phyloP scores from a whole-genome alignment of 2,888 invertebrate genomes.

The Petrolisthes cinctipes region DNA sequence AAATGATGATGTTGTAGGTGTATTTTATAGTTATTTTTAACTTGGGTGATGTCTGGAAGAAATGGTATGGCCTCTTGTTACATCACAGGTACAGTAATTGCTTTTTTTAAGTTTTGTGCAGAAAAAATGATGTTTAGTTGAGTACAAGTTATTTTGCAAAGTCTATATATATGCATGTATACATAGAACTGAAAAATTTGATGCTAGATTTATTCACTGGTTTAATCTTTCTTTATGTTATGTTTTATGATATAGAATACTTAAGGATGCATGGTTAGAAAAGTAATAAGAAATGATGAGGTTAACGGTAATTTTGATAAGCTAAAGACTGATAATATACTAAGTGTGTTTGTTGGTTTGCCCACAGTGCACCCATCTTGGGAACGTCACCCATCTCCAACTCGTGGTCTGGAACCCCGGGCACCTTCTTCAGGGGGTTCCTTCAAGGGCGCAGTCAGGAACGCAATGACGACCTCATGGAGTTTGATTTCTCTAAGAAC shows the following conservation, averaged over 20 bases:
- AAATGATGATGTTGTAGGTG: neutral
- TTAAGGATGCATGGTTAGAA: neutral
- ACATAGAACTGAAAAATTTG: too few species aligned
- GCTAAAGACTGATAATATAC: neutral
- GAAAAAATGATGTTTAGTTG: neutral
- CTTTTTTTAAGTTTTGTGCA: neutral
- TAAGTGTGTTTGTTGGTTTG: constrained; percentile 9
- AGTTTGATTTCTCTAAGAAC: constrained; percentile 79
- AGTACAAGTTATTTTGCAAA: neutral
- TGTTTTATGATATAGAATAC: neutral
- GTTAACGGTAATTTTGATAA: neutral
- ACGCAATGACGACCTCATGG: constrained; percentile 80
- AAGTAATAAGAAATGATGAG: neutral
- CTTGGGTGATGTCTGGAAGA: too few species aligned
- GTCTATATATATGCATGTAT: neutral
- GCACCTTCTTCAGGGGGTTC: constrained; percentile 61
- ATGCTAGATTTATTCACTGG: too few species aligned
- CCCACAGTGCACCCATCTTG: constrained; percentile 64
- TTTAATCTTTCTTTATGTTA: too few species aligned
- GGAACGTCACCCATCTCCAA: constrained; percentile 59
- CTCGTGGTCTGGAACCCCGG: constrained; percentile 65
- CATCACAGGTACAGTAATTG: neutral
- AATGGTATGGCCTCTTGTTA: neutral
- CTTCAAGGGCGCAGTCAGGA: constrained; percentile 46
- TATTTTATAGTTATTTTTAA: neutral